Percentiles rank a stretch among this genome's conserved stretches.
phyloP scores from a whole-genome alignment of 2,888 invertebrate genomes.

The Vanessa cardui region DNA sequence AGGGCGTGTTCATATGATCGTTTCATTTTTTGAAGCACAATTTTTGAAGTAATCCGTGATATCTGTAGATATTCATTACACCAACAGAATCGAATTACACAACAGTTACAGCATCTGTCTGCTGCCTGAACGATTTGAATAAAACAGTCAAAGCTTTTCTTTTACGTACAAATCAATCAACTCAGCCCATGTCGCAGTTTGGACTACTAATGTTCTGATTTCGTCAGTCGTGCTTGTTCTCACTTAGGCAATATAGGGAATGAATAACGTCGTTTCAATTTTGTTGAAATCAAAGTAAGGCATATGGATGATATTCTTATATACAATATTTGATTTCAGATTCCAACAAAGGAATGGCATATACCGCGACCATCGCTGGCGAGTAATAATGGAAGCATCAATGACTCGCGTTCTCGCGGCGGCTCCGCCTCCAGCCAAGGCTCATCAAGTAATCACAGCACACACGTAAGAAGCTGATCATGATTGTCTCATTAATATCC shows the following conservation, averaged over 20 bases:
- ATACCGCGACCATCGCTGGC: slow-evolving; percentile 91
- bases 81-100: slow-evolving; percentile 18
- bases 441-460: slow-evolving; percentile 87
- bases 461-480: slow-evolving; percentile 84
- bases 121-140: slow-evolving; percentile 16
- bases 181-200: slow-evolving; percentile 22
- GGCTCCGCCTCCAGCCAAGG: slow-evolving; percentile 86
- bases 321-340: slow-evolving; percentile 50
- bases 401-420: slow-evolving; percentile 71
- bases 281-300: not conserved
- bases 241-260: slow-evolving; percentile 24
- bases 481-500: not conserved
- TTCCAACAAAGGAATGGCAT: slow-evolving; percentile 85
- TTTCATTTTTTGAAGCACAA: no score
- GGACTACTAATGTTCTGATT: slow-evolving; percentile 24
- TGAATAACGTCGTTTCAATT: not conserved
- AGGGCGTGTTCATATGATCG: no score
- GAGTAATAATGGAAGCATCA: slow-evolving; percentile 64
- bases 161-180: slow-evolving; percentile 22
- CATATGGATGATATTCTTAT: no score
- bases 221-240: slow-evolving; percentile 25
- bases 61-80: slow-evolving; percentile 7
- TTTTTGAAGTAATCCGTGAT: no score
- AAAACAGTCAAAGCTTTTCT: slow-evolving; percentile 11
- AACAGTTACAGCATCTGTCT: slow-evolving; percentile 18